Conservation (phyloP, 2,113 vertebrate species). For the Tringa solitaria region DNA sequence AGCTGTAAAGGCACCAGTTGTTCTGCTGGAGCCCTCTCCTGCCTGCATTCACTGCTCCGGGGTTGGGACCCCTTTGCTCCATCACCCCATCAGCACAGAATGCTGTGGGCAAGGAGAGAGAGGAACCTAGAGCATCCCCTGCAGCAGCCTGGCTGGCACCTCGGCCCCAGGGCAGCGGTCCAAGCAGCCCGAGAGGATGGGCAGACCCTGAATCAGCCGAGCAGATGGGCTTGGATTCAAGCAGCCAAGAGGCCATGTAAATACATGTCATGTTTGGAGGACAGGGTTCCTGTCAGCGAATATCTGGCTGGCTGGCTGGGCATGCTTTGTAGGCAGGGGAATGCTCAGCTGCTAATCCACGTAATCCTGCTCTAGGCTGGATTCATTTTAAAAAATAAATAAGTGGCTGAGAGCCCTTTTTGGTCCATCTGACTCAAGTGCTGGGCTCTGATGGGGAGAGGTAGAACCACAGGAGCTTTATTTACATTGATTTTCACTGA, state of each 20-base stretch:
- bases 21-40: not conserved
- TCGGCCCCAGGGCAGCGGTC: not conserved
- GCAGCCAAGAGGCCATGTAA: constrained; percentile 45
- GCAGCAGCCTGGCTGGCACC: not conserved
- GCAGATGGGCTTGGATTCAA: constrained; percentile 8
- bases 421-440: constrained; percentile 19
- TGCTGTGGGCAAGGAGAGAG: not conserved
- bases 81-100: accelerated
- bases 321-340: constrained; percentile 15
- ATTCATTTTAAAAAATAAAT: constrained; percentile 35
- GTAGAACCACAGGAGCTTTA: constrained; percentile 1
- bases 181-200: not conserved
- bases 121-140: not conserved
- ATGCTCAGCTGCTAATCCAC: constrained; percentile 44
- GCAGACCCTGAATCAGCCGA: not conserved
- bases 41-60: not conserved
- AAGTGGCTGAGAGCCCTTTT: constrained; percentile 28
- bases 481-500: constrained; percentile 39
- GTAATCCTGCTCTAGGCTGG: constrained; percentile 48
- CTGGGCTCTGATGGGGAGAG: not conserved
- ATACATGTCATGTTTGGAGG: not conserved
- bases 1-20: not conserved
- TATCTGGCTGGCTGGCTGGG: not conserved
- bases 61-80: not conserved
- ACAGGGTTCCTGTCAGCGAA: not conserved